A percentile compares a stretch with the other conserved stretches of the same genome.
Evolutionary conservation across 2,888 invertebrate species (phyloP).

Genomic region (Lymantria monacha): DNA sequence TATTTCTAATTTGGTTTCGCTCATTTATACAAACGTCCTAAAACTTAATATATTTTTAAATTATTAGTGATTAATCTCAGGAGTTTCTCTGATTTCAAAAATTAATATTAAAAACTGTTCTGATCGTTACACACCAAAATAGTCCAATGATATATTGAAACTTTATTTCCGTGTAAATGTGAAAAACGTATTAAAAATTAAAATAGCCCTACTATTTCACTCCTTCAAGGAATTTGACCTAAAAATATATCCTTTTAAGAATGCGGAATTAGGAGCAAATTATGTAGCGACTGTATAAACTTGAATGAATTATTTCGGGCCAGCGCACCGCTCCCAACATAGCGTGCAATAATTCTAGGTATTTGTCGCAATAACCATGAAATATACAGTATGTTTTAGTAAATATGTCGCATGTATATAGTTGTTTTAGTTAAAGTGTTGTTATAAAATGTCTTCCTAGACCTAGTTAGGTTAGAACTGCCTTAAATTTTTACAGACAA

Average conservation of each 20-base stretch:
- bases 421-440: not conserved
- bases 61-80: no score
- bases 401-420: not conserved
- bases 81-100: no score
- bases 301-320: slow-evolving; percentile 6
- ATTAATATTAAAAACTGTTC: no score
- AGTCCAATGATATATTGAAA: no score
- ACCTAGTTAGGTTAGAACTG: no score
- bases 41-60: no score
- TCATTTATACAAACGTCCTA: no score
- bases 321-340: not conserved
- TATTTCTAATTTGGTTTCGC: no score
- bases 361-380: slow-evolving; percentile 10
- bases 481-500: no score
- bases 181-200: not conserved
- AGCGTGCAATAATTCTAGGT: slow-evolving; percentile 12
- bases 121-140: no score
- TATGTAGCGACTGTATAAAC: slow-evolving; percentile 2
- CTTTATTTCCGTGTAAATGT: no score
- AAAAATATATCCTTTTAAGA: not conserved
- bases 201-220: not conserved
- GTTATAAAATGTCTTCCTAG: not conserved
- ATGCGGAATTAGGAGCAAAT: not conserved
- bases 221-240: not conserved
- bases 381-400: not conserved